Evolutionary conservation across 23 tunicate species (phyloP), one percentile per base, ranked within the genome.

Genomic region (Botrylloides violaceus): DNA sequence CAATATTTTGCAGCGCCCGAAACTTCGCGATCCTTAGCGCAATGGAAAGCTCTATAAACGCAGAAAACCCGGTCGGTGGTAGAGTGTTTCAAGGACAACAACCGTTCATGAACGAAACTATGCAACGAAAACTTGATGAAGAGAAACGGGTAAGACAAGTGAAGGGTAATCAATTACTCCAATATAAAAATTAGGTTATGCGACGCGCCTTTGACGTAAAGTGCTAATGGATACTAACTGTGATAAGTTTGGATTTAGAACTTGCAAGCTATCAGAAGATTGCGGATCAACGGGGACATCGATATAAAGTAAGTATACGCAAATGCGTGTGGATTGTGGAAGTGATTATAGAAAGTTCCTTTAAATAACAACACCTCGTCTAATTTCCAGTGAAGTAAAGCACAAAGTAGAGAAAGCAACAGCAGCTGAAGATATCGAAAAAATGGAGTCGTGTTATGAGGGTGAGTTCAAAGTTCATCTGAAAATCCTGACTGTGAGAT

Each of bases 51-150:
- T 68, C 74, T 4, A 68, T 68, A 2, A 28, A 28, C 5, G 37
- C 2, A 4, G 74, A 68, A 37, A 68, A 28, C 29, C 74, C 74
- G 19, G 37, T 43, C 1, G 30, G 74, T 24, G 26, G 22, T 0
- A 56, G 74, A 1, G 47, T 68, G 37, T 68, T 68, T 43, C 29
- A 36, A 15, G 74, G 58, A 24, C 26, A n/a, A 24, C 74, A 68
- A 43, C 74, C 74, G 3, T 68, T 68, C 29, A 38, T 68, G 74
- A 2, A 31, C 23, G 32, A 21, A 22, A 31, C 28, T 19, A 35
- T 68, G 27, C 32, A 68, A 43, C 7, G 26, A 12, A 68, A 37
- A 37, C 58, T 68, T 6, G 43, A 1, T n/a, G 58, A 68, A 26
- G 74, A 39, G 2, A 68, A 37, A 26, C 26, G 37, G 74, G 74